phyloP scores from a whole-genome alignment of 2,797 vertebrate species.

The Enteromius viviparus region DNA sequence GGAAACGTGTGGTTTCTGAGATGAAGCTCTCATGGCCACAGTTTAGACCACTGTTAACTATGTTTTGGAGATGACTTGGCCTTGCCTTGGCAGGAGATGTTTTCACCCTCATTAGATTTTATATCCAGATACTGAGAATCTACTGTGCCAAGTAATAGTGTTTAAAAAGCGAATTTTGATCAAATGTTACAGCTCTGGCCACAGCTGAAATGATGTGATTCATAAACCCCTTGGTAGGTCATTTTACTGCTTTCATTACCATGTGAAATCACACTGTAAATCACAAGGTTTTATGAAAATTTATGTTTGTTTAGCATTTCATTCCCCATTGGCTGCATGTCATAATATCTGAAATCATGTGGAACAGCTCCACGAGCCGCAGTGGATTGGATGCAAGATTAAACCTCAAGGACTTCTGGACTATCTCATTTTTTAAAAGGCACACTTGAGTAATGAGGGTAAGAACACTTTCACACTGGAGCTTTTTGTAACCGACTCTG shows the following conservation, averaged over 20 bases:
- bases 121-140: slow-evolving; percentile 31
- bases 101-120: slow-evolving; percentile 39
- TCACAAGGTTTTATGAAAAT: slow-evolving; percentile 38
- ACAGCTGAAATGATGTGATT: slow-evolving; percentile 39
- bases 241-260: slow-evolving; percentile 54
- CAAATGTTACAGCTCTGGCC: slow-evolving; percentile 40
- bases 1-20: slow-evolving; percentile 34
- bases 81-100: slow-evolving; percentile 11
- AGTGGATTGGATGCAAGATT: slow-evolving; percentile 17
- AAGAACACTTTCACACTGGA: slow-evolving; percentile 12
- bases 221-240: slow-evolving; percentile 42
- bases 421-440: slow-evolving; percentile 30
- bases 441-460: slow-evolving; percentile 21
- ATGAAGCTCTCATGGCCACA: slow-evolving; percentile 29
- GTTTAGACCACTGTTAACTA: slow-evolving; percentile 37
- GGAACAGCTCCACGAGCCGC: slow-evolving; percentile 22
- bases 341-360: slow-evolving; percentile 43
- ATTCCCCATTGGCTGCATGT: slow-evolving; percentile 42
- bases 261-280: slow-evolving; percentile 49
- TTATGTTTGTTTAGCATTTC: slow-evolving; percentile 40
- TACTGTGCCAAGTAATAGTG: slow-evolving; percentile 40
- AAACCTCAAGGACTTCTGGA: slow-evolving; percentile 40
- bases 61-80: slow-evolving; percentile 40
- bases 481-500: slow-evolving; percentile 2
- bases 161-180: slow-evolving; percentile 31